phyloP scores from a whole-genome alignment of 1,140 invertebrate genomes.

The Rhynchophorus ferrugineus region DNA sequence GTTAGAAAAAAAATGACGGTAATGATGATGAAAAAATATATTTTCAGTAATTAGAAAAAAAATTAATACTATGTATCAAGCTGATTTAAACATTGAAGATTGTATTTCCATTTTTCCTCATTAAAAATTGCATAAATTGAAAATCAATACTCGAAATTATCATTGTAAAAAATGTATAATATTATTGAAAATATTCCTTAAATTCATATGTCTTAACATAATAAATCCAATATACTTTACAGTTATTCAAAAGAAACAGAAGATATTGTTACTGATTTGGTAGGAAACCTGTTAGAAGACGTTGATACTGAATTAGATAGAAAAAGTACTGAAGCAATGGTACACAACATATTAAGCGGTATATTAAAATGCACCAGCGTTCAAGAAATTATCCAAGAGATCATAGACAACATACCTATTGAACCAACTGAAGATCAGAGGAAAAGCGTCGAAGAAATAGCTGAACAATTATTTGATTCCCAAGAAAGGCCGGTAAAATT shows the following conservation, averaged over 20 bases:
- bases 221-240: too few species aligned
- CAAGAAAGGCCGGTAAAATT: conserved; percentile 15
- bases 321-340: conserved; percentile 19
- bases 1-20: too few species aligned
- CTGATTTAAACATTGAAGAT: too few species aligned
- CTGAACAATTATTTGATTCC: conserved; percentile 15
- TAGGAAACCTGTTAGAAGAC: conserved; percentile 25
- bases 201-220: too few species aligned
- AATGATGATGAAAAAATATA: too few species aligned
- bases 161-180: too few species aligned
- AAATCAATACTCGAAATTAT: too few species aligned
- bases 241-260: conserved; percentile 23
- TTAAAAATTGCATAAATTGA: too few species aligned
- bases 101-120: too few species aligned
- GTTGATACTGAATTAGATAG: conserved; percentile 17
- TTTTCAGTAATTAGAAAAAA: too few species aligned
- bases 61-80: too few species aligned
- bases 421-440: conserved; percentile 25
- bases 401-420: conserved; percentile 25
- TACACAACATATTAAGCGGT: conserved; percentile 18
- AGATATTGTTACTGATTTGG: conserved; percentile 26
- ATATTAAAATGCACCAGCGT: conserved; percentile 24
- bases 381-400: conserved; percentile 25
- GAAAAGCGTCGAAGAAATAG: conserved; percentile 19
- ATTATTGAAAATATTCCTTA: too few species aligned